These are phyloP conservation scores for Ophonus ardosiacus DNA, from an alignment of 2,888 invertebrate genomes.

Conservation along the genomic window DNA sequence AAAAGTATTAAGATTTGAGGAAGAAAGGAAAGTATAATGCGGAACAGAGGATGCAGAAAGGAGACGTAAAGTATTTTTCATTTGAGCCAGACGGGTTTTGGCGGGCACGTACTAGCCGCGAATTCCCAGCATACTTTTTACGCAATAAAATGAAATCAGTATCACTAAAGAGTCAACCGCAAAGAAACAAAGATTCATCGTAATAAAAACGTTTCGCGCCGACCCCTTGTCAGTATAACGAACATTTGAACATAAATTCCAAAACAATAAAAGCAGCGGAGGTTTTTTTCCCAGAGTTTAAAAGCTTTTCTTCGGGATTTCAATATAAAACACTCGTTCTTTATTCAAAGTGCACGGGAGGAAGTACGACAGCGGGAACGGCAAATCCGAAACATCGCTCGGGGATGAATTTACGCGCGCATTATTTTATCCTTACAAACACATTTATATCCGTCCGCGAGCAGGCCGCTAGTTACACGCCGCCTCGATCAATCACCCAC, in stretches of 20 bases:
- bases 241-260: constrained; percentile 62
- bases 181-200: constrained; percentile 61
- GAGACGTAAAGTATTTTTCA: constrained; percentile 52
- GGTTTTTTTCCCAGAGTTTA: constrained; percentile 46
- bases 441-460: constrained; percentile 62
- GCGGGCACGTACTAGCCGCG: constrained; percentile 17
- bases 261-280: constrained; percentile 56
- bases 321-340: constrained; percentile 63
- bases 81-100: constrained; percentile 36
- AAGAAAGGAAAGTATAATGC: background rate
- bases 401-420: constrained; percentile 61
- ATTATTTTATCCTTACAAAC: constrained; percentile 64
- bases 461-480: constrained; percentile 52
- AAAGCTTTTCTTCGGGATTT: constrained; percentile 57
- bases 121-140: constrained; percentile 54
- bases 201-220: constrained; percentile 63
- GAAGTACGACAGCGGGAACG: background rate
- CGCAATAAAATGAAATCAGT: constrained; percentile 57
- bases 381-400: constrained; percentile 63
- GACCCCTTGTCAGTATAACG: constrained; percentile 58
- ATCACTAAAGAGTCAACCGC: constrained; percentile 60
- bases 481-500: constrained; percentile 61
- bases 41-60: background rate
- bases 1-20: constrained; percentile 25
- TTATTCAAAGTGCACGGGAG: constrained; percentile 47